Base-by-base conservation (phyloP, 1,140 invertebrate species). In the Drosophila nigromelanica region DNA sequence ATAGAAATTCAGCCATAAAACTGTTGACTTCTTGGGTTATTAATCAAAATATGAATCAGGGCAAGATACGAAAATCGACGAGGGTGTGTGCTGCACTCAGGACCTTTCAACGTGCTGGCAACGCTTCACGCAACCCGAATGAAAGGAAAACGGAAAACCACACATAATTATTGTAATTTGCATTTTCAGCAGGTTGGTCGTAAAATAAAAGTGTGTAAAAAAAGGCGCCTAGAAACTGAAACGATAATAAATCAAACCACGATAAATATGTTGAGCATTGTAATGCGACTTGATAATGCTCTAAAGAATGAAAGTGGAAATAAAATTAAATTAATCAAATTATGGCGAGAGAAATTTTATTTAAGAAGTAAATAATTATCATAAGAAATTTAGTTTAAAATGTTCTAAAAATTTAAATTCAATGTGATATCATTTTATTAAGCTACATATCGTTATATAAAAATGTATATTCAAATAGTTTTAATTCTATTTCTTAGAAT, bases 161-260 rank as follows among this genome's bases (percentile, higher is more conserved):
- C 69, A 72, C 83, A 86, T 86, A 82, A 86, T 86, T 86, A 86
- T 76, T 73, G 64, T 86, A 87, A 86, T 86, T 86, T 86, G 75
- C 82, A 86, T 86, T 86, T 87, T 78, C 63, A 68, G 39, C 55
- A 73, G 59, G 48, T 45, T 60, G 55, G 21, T 48, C 54, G 48
- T 18, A 52, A 73, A 64, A 8, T 14, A 39, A 45, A 66, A 56
- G 18, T 45, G 54, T 54, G 55, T 27, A 58, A 40, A 35, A 45
- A 58, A n/a, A 42, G 18, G 47, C 24, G 74, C 70, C 47, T 54
- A 80, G 81, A 86, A 80, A 76, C 74, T 72, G 75, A 78, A 78
- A 66, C 74, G 62, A 62, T 87, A 64, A 86, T 86, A 86, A 87
- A 86, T 86, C 81, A 86, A 85, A 80, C 42, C 75, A 76, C 42